These are phyloP conservation scores for Mus caroli DNA, from an alignment of 2,797 vertebrate species.

Conservation along the genomic window DNA sequence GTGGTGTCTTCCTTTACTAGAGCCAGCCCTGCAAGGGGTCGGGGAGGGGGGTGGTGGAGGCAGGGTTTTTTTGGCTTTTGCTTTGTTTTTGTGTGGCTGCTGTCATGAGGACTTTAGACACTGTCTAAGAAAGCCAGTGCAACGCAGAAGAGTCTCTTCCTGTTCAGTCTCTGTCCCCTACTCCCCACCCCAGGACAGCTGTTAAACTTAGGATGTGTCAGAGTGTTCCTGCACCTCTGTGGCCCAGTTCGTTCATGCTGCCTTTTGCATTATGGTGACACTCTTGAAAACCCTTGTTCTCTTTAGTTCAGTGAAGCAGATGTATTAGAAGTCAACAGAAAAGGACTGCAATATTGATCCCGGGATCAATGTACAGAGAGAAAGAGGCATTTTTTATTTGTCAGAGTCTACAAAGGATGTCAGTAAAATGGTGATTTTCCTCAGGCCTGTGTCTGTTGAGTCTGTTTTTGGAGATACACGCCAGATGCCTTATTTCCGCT, in stretches of 20 bases:
- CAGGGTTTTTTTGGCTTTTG: neutral
- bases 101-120: neutral
- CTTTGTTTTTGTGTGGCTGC: neutral
- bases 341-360: neutral
- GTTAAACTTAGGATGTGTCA: neutral
- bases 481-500: neutral
- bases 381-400: neutral
- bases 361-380: neutral
- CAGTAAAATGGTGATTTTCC: neutral
- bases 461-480: neutral
- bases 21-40: neutral
- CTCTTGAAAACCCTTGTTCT: neutral
- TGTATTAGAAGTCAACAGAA: neutral
- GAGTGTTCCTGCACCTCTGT: neutral
- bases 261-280: neutral
- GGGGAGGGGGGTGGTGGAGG: neutral
- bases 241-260: neutral
- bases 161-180: neutral
- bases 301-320: neutral
- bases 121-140: neutral
- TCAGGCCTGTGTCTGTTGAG: neutral
- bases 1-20: neutral
- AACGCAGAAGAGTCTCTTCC: constrained; percentile 3
- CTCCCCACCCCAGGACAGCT: neutral
- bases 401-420: neutral